phyloP scores from a whole-genome alignment of 2,797 vertebrate species.

The Telmatherina bonti region DNA sequence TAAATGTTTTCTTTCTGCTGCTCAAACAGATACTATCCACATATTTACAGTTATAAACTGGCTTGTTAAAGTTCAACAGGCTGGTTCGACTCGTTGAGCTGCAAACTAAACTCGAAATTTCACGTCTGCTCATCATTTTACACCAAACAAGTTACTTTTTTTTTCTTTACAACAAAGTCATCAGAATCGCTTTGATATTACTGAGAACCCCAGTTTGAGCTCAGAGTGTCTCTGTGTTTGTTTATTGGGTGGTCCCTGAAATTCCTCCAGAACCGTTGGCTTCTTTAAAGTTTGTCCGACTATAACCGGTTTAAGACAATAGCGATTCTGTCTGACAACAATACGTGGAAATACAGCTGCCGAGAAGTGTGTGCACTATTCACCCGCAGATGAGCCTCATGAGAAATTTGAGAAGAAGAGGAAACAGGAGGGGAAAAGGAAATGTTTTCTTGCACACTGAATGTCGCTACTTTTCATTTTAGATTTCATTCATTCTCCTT shows the following conservation, averaged over 20 bases:
- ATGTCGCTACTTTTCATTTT: conserved; percentile 52
- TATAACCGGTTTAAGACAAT: conserved; percentile 79
- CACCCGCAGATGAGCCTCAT: conserved; percentile 66
- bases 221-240: conserved; percentile 60
- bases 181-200: conserved; percentile 16
- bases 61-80: conserved; percentile 24
- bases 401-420: conserved; percentile 61
- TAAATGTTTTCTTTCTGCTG: conserved; percentile 33
- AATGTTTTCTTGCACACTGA: conserved; percentile 41
- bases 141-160: background rate
- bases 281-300: conserved; percentile 72
- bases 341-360: conserved; percentile 81
- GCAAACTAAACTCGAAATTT: conserved; percentile 19
- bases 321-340: conserved; percentile 77
- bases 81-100: conserved; percentile 73
- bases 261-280: conserved; percentile 69
- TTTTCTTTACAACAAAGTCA: conserved; percentile 8
- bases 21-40: conserved; percentile 35
- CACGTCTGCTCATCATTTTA: background rate
- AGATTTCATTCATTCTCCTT: conserved; percentile 80
- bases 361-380: conserved; percentile 58
- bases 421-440: conserved; percentile 54
- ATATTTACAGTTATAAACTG: conserved; percentile 39
- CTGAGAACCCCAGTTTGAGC: conserved; percentile 14
- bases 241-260: conserved; percentile 74